phyloP scores from a whole-genome alignment of 2,888 invertebrate species.

The Mantis religiosa region DNA sequence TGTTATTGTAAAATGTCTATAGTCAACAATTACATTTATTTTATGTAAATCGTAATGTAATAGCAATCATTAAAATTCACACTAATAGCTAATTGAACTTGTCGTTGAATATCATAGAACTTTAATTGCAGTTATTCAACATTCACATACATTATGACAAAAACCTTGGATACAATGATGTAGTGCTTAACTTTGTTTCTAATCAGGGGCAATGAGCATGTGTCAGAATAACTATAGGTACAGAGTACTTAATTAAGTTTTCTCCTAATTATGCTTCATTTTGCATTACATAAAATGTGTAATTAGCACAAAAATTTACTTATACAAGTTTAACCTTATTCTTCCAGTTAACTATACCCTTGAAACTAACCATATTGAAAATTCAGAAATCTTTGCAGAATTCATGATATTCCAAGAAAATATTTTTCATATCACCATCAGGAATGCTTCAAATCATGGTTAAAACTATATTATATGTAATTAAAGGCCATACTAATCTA shows the following conservation, averaged over 20 bases:
- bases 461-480: neutral
- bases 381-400: too few species aligned
- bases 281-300: neutral
- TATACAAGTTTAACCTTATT: neutral
- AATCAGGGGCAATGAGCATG: neutral
- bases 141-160: neutral
- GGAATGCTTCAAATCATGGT: too few species aligned
- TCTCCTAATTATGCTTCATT: neutral
- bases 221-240: neutral
- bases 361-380: too few species aligned
- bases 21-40: neutral
- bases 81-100: neutral
- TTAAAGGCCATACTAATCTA: too few species aligned
- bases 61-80: neutral
- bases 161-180: neutral
- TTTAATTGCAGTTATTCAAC: neutral
- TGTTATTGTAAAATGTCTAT: constrained; percentile 6
- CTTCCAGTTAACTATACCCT: neutral
- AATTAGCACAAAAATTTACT: neutral
- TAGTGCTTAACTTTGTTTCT: neutral
- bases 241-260: neutral
- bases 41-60: neutral
- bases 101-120: neutral
- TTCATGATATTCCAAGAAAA: too few species aligned
- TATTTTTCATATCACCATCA: too few species aligned